These are phyloP conservation scores for Varanus salvator DNA, from an alignment of 2,113 vertebrate species.

Conservation along the genomic window DNA sequence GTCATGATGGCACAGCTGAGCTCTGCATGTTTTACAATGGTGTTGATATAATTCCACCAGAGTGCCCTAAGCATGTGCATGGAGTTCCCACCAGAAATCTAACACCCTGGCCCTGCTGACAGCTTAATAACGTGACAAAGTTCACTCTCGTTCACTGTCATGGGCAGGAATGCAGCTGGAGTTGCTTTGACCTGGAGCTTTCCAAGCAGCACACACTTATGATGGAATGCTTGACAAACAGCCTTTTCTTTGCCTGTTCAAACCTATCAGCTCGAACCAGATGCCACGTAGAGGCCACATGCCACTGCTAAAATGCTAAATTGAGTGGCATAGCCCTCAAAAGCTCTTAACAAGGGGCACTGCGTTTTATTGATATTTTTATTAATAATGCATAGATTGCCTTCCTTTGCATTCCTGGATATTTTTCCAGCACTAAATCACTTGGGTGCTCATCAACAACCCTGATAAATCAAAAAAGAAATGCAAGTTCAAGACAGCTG, in stretches of 20 bases:
- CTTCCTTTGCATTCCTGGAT: constrained; percentile 77
- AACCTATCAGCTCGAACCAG: constrained; percentile 80
- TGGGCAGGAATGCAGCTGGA: constrained; percentile 79
- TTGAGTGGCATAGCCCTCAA: constrained; percentile 81
- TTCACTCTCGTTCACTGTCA: constrained; percentile 82
- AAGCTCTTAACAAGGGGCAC: constrained; percentile 80
- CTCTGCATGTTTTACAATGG: constrained; percentile 81
- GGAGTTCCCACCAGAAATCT: constrained; percentile 86
- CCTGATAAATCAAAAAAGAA: constrained; percentile 79
- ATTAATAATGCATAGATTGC: constrained; percentile 81
- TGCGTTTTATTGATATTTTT: constrained; percentile 85
- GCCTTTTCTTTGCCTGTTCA: constrained; percentile 80
- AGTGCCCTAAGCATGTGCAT: constrained; percentile 78
- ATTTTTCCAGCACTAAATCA: constrained; percentile 82
- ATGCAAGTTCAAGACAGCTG: constrained; percentile 81
- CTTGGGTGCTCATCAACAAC: constrained; percentile 64
- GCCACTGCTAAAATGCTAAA: constrained; percentile 86
- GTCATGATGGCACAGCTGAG: constrained; percentile 75
- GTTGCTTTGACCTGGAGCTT: constrained; percentile 77
- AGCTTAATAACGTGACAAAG: constrained; percentile 89
- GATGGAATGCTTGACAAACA: constrained; percentile 80
- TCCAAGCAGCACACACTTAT: constrained; percentile 69
- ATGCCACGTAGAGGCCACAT: constrained; percentile 81
- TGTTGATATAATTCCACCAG: constrained; percentile 84
- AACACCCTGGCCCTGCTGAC: constrained; percentile 80